Conservation (phyloP, 2,113 vertebrate genomes). For the Rhagologus leucostigma region DNA sequence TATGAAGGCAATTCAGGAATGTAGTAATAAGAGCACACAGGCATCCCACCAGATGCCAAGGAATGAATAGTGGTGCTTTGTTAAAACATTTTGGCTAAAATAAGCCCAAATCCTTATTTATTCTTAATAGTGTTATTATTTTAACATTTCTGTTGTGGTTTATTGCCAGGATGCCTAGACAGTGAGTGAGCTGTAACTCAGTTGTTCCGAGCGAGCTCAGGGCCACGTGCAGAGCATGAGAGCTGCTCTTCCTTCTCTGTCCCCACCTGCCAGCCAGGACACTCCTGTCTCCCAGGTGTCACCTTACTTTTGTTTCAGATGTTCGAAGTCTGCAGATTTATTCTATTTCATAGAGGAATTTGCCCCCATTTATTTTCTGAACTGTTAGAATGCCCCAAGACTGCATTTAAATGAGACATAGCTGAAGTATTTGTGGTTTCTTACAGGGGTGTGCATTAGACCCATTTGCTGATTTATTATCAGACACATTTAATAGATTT, state of each 20-base stretch:
- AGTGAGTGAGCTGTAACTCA: background rate
- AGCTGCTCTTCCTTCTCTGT: background rate
- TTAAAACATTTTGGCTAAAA: conserved; percentile 10
- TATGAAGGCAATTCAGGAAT: background rate
- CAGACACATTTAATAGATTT: background rate
- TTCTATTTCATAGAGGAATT: background rate
- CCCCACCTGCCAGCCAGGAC: background rate
- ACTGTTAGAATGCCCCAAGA: background rate
- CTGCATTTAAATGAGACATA: background rate
- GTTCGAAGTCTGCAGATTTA: background rate
- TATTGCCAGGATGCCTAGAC: conserved; percentile 11
- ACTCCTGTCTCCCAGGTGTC: background rate
- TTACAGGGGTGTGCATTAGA: background rate
- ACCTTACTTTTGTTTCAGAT: background rate
- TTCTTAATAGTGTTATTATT: conserved; percentile 29
- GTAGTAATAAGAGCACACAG: background rate
- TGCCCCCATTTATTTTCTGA: background rate
- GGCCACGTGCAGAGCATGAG: background rate
- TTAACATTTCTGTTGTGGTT: conserved; percentile 41
- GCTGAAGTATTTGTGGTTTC: background rate
- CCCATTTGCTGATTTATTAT: background rate
- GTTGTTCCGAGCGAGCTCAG: rapidly evolving
- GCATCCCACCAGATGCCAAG: background rate
- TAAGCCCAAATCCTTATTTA: background rate
- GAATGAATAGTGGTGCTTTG: background rate